Conservation (phyloP, 2,888 invertebrate genomes). For the Agrotis exclamationis region DNA sequence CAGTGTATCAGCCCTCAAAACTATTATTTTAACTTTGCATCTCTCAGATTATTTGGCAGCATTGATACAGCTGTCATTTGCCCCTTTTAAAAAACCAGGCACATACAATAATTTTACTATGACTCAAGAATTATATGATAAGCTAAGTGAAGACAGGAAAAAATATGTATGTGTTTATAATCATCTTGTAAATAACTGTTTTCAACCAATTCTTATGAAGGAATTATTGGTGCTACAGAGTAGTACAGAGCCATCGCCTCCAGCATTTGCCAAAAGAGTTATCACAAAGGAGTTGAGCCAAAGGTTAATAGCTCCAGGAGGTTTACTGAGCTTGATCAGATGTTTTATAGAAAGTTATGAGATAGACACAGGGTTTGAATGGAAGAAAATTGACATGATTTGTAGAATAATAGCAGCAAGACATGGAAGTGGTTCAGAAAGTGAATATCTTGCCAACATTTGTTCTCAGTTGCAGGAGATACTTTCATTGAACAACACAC, state of each 20-base stretch:
- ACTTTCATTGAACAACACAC: constrained; percentile 81
- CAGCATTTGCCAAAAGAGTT: constrained; percentile 92
- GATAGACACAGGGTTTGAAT: constrained; percentile 91
- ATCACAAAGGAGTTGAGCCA: constrained; percentile 92
- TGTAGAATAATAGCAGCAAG: constrained; percentile 92
- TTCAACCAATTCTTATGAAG: constrained; percentile 92
- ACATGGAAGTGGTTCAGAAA: constrained; percentile 84
- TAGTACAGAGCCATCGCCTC: constrained; percentile 86
- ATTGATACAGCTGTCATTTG: constrained; percentile 93
- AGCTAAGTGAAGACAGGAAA: constrained; percentile 87
- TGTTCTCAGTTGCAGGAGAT: constrained; percentile 89
- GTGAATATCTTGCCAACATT: constrained; percentile 90
- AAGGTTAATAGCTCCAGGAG: constrained; percentile 91
- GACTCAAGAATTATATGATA: constrained; percentile 90
- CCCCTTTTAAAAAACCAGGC: constrained; percentile 92
- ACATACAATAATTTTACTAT: constrained; percentile 85
- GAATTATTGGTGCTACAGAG: constrained; percentile 93
- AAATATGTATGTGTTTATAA: constrained; percentile 88
- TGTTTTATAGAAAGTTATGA: constrained; percentile 92
- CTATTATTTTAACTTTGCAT: constrained; percentile 90
- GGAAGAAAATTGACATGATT: constrained; percentile 93
- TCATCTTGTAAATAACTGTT: constrained; percentile 89
- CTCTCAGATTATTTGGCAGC: constrained; percentile 92
- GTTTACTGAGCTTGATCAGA: constrained; percentile 92
- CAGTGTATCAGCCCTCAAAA: constrained; percentile 88